Percentiles rank a stretch among this genome's conserved stretches.
phyloP scores from a whole-genome alignment of 2,113 vertebrate genomes.

The Piaya cayana region DNA sequence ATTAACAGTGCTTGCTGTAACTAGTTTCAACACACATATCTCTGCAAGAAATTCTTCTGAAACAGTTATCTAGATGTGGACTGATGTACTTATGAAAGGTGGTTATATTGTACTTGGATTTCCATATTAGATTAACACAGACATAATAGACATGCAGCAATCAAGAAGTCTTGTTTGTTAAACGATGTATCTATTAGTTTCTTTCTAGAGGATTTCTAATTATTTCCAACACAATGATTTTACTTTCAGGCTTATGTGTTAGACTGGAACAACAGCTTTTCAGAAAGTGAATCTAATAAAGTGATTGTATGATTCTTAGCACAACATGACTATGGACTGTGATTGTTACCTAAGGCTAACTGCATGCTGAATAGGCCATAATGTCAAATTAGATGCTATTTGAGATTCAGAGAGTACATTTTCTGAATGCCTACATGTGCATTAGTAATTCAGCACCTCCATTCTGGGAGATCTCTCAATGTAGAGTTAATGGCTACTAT shows the following conservation, averaged over 20 bases:
- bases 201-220: neutral
- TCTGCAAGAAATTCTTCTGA: neutral
- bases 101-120: neutral
- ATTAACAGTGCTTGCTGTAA: neutral
- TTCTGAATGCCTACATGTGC: neutral
- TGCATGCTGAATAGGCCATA: slow-evolving; percentile 12
- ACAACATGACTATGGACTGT: neutral
- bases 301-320: neutral
- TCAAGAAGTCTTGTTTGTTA: neutral
- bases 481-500: neutral
- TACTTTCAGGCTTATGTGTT: neutral
- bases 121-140: neutral
- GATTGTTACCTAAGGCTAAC: slow-evolving; percentile 21
- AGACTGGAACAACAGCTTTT: neutral
- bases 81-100: neutral
- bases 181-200: neutral
- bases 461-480: neutral
- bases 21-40: neutral
- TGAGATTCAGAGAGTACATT: neutral
- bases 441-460: slow-evolving; percentile 8
- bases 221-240: neutral
- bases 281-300: neutral
- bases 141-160: neutral
- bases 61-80: neutral
- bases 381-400: slow-evolving; percentile 21